phyloP scores from a whole-genome alignment of 2,113 vertebrate species.

The Bufo gargarizans region DNA sequence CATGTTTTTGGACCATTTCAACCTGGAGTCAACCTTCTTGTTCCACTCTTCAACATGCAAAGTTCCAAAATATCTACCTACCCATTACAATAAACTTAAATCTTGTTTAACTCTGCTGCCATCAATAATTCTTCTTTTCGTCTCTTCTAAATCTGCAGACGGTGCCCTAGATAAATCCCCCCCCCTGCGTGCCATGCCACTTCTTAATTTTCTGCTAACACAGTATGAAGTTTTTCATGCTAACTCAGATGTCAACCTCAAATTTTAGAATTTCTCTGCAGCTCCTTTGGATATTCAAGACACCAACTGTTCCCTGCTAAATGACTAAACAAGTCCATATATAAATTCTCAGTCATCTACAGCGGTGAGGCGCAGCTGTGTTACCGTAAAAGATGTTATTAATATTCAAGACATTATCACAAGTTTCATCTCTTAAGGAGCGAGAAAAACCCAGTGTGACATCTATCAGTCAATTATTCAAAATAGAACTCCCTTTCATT shows the following conservation, averaged over 20 bases:
- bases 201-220: constrained; percentile 26
- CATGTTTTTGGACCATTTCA: too few species aligned
- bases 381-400: constrained; percentile 27
- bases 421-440: constrained; percentile 40
- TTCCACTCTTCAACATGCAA: too few species aligned
- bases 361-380: background rate
- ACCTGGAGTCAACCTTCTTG: too few species aligned
- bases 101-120: background rate
- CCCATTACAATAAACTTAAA: background rate
- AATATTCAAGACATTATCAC: constrained; percentile 46
- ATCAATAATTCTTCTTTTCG: background rate
- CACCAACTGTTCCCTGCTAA: constrained; percentile 21
- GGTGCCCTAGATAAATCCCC: background rate
- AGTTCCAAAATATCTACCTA: too few species aligned
- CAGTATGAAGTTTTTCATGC: constrained; percentile 11
- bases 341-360: background rate
- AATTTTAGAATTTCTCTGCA: background rate
- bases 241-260: background rate
- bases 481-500: constrained; percentile 60
- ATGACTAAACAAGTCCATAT: constrained; percentile 25
- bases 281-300: constrained; percentile 15
- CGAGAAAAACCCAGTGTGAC: constrained; percentile 26
- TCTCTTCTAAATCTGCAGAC: background rate
- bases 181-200: background rate
- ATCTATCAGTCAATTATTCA: constrained; percentile 45